Conservation (phyloP, 2,797 vertebrate species). For the Selene dorsalis region DNA sequence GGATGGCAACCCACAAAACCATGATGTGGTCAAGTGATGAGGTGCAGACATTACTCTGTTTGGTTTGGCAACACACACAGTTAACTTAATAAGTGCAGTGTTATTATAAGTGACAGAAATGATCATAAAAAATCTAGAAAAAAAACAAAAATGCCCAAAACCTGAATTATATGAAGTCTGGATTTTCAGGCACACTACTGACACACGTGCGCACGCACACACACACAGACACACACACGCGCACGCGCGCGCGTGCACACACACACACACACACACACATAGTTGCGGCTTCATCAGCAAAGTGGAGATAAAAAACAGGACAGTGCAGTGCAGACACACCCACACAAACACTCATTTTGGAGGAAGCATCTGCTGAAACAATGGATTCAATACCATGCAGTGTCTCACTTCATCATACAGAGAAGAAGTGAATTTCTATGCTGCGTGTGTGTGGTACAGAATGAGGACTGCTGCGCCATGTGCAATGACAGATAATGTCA, state of each 20-base stretch:
- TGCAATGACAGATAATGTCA: slow-evolving; percentile 62
- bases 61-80: too few relatives aligned
- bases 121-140: not conserved
- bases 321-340: not conserved
- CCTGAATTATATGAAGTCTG: not conserved
- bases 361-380: slow-evolving; percentile 61
- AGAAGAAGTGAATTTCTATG: not conserved
- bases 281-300: not conserved
- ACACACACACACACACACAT: not conserved
- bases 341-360: not conserved
- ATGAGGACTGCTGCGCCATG: slow-evolving; percentile 27
- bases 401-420: slow-evolving; percentile 50
- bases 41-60: too few relatives aligned
- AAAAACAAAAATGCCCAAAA: not conserved
- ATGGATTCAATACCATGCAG: slow-evolving; percentile 44
- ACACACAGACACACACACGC: not conserved
- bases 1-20: too few relatives aligned
- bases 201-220: not conserved
- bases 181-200: not conserved
- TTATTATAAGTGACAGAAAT: not conserved
- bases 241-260: not conserved
- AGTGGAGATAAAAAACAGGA: not conserved
- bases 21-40: too few relatives aligned
- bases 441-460: not conserved
- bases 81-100: too few relatives aligned